These are phyloP conservation scores for Amiota minor DNA, from an alignment of 2,888 invertebrate species.

Conservation along the genomic window DNA sequence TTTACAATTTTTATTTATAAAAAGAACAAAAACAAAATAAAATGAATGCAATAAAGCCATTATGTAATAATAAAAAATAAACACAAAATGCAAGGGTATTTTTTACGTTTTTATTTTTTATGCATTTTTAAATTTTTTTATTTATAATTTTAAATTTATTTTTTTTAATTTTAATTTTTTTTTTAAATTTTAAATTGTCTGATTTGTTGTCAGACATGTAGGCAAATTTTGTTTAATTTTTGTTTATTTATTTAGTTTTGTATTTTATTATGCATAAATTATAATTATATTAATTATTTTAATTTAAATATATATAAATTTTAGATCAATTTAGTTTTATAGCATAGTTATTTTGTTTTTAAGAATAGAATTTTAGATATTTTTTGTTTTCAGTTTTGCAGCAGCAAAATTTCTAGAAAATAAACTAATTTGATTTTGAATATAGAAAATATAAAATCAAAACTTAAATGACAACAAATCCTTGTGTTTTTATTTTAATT, in stretches of 20 bases:
- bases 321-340: conserved; percentile 51
- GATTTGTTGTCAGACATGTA: conserved; percentile 63
- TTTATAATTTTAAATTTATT: too few species aligned
- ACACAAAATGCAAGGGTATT: not conserved
- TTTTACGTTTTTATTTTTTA: not conserved
- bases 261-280: conserved; percentile 51
- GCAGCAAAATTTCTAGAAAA: conserved; percentile 41
- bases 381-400: conserved; percentile 38
- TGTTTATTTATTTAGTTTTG: conserved; percentile 22
- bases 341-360: conserved; percentile 21
- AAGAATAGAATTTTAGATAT: conserved; percentile 30
- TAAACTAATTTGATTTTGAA: conserved; percentile 30
- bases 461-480: not conserved
- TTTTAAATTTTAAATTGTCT: conserved; percentile 58
- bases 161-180: conserved; percentile 42
- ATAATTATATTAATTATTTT: conserved; percentile 43
- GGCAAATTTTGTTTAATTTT: conserved; percentile 52
- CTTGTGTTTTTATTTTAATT: conserved; percentile 6
- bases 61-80: too few species aligned
- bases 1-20: too few species aligned
- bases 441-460: conserved; percentile 16
- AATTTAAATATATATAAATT: conserved; percentile 42
- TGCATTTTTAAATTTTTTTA: not conserved
- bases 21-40: too few species aligned
- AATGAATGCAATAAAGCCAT: too few species aligned